Conservation (phyloP, 2,113 vertebrate genomes). For the Delphinapterus leucas region DNA sequence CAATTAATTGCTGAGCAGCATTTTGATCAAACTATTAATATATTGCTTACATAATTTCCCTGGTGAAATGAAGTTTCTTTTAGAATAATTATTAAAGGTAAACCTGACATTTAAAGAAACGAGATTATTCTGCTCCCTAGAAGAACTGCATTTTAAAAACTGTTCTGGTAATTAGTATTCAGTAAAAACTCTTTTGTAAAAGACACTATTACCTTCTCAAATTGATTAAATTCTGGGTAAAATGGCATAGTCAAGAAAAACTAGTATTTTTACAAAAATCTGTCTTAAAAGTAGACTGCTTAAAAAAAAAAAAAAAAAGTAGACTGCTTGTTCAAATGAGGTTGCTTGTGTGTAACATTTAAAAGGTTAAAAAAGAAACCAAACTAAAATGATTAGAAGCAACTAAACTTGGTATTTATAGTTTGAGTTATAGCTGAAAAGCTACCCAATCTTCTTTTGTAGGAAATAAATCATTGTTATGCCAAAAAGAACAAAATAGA, state of each 20-base stretch:
- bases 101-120: not conserved
- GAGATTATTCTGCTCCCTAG: not conserved
- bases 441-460: not conserved
- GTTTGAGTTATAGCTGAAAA: not conserved
- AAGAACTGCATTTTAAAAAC: not conserved
- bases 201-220: not conserved
- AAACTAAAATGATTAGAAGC: not conserved
- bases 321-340: not conserved
- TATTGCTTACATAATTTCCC: not conserved
- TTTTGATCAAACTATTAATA: not conserved
- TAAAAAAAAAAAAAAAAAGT: too few relatives aligned
- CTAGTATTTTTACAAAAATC: not conserved
- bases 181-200: not conserved
- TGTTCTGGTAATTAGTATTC: not conserved
- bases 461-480: not conserved
- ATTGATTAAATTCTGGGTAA: not conserved
- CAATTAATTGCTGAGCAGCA: not conserved
- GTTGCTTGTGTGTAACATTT: not conserved
- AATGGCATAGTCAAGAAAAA: not conserved
- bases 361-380: not conserved
- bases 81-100: not conserved
- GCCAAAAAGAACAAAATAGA: not conserved
- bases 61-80: not conserved
- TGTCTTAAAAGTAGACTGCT: not conserved
- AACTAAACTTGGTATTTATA: not conserved